Conservation (phyloP, 2,888 invertebrate species). For the Heliconius ethilla region DNA sequence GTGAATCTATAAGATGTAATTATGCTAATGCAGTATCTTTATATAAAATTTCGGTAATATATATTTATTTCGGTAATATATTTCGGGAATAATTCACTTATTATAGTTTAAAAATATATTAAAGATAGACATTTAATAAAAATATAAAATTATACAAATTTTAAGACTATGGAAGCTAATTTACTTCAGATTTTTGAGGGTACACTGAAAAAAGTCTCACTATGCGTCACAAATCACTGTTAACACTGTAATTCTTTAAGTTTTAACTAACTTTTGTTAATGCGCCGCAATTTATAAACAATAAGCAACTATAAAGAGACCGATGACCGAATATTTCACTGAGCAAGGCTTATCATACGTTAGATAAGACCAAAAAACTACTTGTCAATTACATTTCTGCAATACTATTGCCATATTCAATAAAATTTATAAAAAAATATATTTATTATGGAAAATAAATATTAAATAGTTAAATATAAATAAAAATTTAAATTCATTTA, state of each 20-base stretch:
- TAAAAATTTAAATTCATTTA: too few relatives aligned
- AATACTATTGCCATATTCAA: background rate
- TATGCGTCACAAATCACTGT: background rate
- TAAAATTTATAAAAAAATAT: background rate
- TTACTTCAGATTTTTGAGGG: background rate
- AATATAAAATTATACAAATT: background rate
- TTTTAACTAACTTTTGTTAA: background rate
- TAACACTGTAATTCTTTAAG: background rate
- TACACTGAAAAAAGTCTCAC: background rate
- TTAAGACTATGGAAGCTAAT: background rate
- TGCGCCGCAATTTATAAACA: conserved; percentile 35
- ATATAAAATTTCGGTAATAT: background rate
- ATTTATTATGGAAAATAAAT: background rate
- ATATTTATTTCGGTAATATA: background rate
- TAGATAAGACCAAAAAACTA: conserved; percentile 61
- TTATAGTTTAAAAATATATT: background rate
- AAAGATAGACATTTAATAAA: background rate
- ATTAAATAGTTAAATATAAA: background rate
- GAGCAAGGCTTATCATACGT: conserved; percentile 70
- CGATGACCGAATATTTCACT: conserved; percentile 62
- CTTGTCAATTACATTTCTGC: conserved; percentile 9
- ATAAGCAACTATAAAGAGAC: conserved; percentile 38
- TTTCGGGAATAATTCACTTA: too few relatives aligned
- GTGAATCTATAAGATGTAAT: background rate
- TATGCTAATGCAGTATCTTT: background rate